Evolutionary conservation across 2,888 invertebrate genomes (phyloP), one percentile per base, ranked within the genome.

Genomic region (Caenorhabditis sp.): DNA sequence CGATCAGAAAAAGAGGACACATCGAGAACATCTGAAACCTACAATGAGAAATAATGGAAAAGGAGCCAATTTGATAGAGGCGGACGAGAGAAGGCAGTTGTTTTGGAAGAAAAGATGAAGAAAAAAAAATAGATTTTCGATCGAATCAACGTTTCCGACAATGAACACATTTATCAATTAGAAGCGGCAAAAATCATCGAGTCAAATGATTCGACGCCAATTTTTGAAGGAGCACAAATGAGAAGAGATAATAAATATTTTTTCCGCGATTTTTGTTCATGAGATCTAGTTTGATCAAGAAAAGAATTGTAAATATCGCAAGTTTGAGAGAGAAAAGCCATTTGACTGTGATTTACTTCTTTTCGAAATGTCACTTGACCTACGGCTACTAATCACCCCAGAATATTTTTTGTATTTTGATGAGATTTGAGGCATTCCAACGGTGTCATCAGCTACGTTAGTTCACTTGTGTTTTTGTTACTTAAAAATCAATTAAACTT

Each of bases 121-220:
- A n/a, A 31, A 57, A 57, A 27, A 57, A 56, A 43, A 58, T 53
- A 58, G 52, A 54, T 59, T 57, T 57, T 61, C 27, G 53, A 31
- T 59, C 43, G 17, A 43, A 43, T 43, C 43, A 14, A 43, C 43
- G 52, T 52, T 52, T 52, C 52, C 52, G 52, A 52, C 52, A 43
- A 43, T 23, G 66, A 70, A 67, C 66, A 52, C 66, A 70, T 60
- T 63, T 67, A 67, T 67, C 66, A 67, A 25, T 64, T 65, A 14
- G 14, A 43, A 43, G 43, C 43, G 43, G 43, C 43, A 43, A 43
- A 43, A 43, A 43, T 43, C 43, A 43, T 43, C 43, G 17, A 43
- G 43, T 43, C 43, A 43, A 43, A 43, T 43, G 43, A 43, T 43
- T 31, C 52, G 21, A 20, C 21, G 49, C 27, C 3, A 50, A 36